Conservation (phyloP, 1,140 invertebrate species). For the Arion vulgaris region DNA sequence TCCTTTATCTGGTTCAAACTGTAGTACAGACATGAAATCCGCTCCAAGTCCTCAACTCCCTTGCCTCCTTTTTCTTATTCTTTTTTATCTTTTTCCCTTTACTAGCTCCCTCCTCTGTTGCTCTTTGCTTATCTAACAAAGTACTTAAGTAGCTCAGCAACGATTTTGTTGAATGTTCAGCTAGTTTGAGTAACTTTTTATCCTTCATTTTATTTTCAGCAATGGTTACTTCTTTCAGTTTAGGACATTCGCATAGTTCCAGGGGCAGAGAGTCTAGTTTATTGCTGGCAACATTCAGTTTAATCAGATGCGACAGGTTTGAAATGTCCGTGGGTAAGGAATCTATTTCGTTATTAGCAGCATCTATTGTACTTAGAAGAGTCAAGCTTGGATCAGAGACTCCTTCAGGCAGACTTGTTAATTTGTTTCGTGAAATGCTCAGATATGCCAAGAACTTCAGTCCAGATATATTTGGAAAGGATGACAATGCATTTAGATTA, state of each 20-base stretch:
- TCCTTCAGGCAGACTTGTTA: conserved; percentile 78
- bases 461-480: conserved; percentile 77
- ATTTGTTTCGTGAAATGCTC: conserved; percentile 81
- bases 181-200: conserved; percentile 81
- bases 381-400: conserved; percentile 77
- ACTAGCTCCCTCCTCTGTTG: conserved; percentile 59
- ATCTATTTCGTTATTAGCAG: conserved; percentile 80
- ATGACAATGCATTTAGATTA: conserved; percentile 78
- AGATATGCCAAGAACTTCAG: conserved; percentile 76
- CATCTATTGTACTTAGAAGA: conserved; percentile 80
- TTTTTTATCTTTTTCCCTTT: conserved; percentile 57
- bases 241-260: conserved; percentile 78
- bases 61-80: conserved; percentile 54
- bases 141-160: conserved; percentile 65
- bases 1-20: conserved; percentile 75
- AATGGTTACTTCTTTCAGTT: conserved; percentile 79
- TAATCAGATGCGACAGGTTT: conserved; percentile 78
- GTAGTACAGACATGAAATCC: conserved; percentile 74
- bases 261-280: conserved; percentile 78
- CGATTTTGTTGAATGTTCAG: conserved; percentile 67
- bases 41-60: conserved; percentile 55
- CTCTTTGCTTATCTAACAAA: conserved; percentile 72
- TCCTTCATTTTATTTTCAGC: conserved; percentile 83
- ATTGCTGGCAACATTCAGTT: conserved; percentile 82
- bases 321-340: conserved; percentile 77